Conservation (phyloP, 2,888 invertebrate species). For the Pyrochroa serraticornis region DNA sequence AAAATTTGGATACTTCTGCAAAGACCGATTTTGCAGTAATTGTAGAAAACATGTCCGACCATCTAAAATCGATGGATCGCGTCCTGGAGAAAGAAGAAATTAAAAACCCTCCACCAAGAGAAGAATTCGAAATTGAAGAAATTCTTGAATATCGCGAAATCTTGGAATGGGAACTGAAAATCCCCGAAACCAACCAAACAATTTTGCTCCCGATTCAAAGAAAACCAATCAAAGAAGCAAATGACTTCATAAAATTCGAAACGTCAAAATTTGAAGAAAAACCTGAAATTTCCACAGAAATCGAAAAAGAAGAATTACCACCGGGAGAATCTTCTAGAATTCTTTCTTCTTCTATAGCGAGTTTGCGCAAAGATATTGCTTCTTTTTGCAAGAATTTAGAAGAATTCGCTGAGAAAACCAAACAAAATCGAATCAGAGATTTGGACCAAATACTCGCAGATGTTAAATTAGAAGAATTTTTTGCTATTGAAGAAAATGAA, state of each 20-base stretch:
- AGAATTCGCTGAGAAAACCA: neutral
- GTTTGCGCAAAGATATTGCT: neutral
- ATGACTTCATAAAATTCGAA: constrained; percentile 37
- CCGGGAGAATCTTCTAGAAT: neutral
- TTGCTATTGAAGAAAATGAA: constrained; percentile 10
- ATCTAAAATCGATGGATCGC: neutral
- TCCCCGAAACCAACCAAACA: constrained; percentile 38
- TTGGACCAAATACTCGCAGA: too few relatives aligned
- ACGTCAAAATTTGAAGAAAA: constrained; percentile 32
- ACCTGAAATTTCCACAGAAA: neutral
- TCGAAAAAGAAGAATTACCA: constrained; percentile 7
- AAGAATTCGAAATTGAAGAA: constrained; percentile 31
- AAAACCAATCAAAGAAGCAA: constrained; percentile 24
- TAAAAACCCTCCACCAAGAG: constrained; percentile 25
- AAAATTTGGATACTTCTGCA: constrained; percentile 23
- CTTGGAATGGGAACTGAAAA: constrained; percentile 47
- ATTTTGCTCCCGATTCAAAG: constrained; percentile 42
- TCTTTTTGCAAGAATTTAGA: neutral
- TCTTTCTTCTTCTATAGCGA: neutral
- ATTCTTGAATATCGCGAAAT: constrained; percentile 47
- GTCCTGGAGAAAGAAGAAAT: constrained; percentile 9
- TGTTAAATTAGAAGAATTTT: too few relatives aligned
- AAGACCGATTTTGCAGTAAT: neutral
- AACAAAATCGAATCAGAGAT: too few relatives aligned
- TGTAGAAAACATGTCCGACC: neutral